Evolutionary conservation across 2,888 invertebrate genomes (phyloP).

Genomic region (Lasioglossum villosulum): DNA sequence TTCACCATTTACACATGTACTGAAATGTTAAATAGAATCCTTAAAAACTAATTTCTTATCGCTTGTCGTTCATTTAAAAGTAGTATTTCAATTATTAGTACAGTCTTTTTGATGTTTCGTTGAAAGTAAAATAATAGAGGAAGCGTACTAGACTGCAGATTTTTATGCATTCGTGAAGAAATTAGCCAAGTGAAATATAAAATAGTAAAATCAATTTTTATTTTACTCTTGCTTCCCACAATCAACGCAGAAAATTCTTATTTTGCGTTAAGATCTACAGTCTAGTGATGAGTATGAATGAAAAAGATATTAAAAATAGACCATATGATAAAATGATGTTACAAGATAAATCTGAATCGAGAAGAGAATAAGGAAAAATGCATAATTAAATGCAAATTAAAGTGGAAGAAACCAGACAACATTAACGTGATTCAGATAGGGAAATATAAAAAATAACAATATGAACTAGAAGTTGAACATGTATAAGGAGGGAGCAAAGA

Average conservation of each 20-base stretch:
- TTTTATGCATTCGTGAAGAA: too few species aligned
- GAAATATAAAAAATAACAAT: not conserved
- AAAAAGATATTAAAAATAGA: not conserved
- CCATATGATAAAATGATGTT: not conserved
- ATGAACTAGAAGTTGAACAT: not conserved
- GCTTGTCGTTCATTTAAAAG: slow-evolving; percentile 29
- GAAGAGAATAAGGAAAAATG: not conserved
- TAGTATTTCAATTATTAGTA: slow-evolving; percentile 34
- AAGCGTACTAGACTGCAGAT: slow-evolving; percentile 19
- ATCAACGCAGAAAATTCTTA: too few species aligned
- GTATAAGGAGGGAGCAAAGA: not conserved
- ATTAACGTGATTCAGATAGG: not conserved
- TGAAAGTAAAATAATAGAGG: slow-evolving; percentile 25
- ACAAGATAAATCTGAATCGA: not conserved
- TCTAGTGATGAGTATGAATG: not conserved
- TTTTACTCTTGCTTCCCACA: too few species aligned
- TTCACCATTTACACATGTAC: slow-evolving; percentile 39
- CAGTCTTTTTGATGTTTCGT: slow-evolving; percentile 36
- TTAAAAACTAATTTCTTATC: slow-evolving; percentile 29
- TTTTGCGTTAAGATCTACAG: too few species aligned
- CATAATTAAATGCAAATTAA: not conserved
- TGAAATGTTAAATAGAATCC: slow-evolving; percentile 27
- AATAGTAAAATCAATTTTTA: too few species aligned
- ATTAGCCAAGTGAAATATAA: too few species aligned
- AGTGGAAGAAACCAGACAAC: not conserved